Percentiles rank a stretch among this genome's conserved stretches.
phyloP scores from a whole-genome alignment of 1,140 invertebrate genomes.

The Drosophila sulfurigaster region DNA sequence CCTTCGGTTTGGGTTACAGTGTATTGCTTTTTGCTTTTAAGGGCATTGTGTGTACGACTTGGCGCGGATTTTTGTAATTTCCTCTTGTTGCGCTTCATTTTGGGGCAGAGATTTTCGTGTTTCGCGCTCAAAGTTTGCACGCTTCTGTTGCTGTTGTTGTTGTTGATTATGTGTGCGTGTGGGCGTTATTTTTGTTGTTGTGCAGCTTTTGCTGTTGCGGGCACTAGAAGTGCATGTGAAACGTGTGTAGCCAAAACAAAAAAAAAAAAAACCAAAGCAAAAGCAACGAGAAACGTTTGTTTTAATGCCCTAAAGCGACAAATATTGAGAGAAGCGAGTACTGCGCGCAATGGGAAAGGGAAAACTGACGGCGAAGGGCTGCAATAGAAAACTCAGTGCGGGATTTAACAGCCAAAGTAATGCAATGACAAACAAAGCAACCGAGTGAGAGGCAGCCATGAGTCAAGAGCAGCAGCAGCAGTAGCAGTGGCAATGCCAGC shows the following conservation, averaged over 20 bases:
- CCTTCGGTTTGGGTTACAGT: neutral
- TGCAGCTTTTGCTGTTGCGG: slow-evolving; percentile 50
- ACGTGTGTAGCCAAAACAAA: slow-evolving; percentile 55
- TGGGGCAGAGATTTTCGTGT: slow-evolving; percentile 72
- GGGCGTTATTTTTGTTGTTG: slow-evolving; percentile 17
- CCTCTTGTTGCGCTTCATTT: slow-evolving; percentile 70
- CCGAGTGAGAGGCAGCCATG: slow-evolving; percentile 37
- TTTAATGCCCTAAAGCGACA: slow-evolving; percentile 82
- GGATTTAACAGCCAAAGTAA: slow-evolving; percentile 79
- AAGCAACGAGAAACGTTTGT: slow-evolving; percentile 78
- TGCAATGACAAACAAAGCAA: slow-evolving; percentile 81
- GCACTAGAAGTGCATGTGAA: slow-evolving; percentile 71
- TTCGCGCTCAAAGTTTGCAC: slow-evolving; percentile 64
- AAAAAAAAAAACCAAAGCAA: slow-evolving; percentile 48
- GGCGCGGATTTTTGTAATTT: neutral
- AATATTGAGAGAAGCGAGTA: slow-evolving; percentile 66
- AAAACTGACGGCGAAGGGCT: slow-evolving; percentile 6
- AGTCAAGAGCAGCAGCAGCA: slow-evolving; percentile 41
- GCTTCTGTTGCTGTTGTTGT: slow-evolving; percentile 8
- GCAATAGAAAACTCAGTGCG: slow-evolving; percentile 64
- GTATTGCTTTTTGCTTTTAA: neutral
- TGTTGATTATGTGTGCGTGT: slow-evolving; percentile 30
- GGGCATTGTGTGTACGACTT: slow-evolving; percentile 15
- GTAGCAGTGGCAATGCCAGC: neutral
- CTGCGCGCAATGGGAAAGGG: neutral